Evolutionary conservation across 2,888 invertebrate species (phyloP).

Genomic region (Dryobotodes eremita): DNA sequence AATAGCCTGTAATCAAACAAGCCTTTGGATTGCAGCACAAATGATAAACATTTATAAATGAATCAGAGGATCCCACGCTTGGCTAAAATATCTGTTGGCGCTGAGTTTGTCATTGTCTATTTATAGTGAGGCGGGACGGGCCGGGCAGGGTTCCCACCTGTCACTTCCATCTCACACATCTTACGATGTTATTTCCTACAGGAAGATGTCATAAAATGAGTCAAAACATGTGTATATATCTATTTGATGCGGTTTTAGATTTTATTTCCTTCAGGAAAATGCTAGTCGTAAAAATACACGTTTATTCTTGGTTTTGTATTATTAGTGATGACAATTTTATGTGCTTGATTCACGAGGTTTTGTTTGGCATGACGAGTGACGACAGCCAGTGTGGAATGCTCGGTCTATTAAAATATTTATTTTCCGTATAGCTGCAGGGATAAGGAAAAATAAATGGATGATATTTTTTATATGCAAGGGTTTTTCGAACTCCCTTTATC

Average conservation of each 20-base stretch:
- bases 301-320: conserved; percentile 16
- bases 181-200: conserved; percentile 40
- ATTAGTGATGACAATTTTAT: conserved; percentile 7
- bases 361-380: neutral
- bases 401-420: neutral
- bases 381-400: neutral
- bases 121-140: conserved; percentile 46
- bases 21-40: conserved; percentile 47
- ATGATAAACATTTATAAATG: conserved; percentile 60
- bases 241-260: conserved; percentile 11
- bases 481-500: conserved; percentile 13
- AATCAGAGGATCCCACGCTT: conserved; percentile 67
- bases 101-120: conserved; percentile 64
- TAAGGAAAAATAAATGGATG: neutral
- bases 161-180: conserved; percentile 49
- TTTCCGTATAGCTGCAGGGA: neutral
- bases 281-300: conserved; percentile 10
- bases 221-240: conserved; percentile 15
- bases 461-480: conserved; percentile 3
- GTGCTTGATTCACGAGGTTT: conserved; percentile 8
- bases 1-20: conserved; percentile 39
- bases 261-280: conserved; percentile 21
- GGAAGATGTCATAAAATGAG: conserved; percentile 38
- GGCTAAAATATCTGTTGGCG: conserved; percentile 60
- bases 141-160: conserved; percentile 59